phyloP scores from a whole-genome alignment of 2,113 vertebrate species.

The Petrocephalus zakoni region DNA sequence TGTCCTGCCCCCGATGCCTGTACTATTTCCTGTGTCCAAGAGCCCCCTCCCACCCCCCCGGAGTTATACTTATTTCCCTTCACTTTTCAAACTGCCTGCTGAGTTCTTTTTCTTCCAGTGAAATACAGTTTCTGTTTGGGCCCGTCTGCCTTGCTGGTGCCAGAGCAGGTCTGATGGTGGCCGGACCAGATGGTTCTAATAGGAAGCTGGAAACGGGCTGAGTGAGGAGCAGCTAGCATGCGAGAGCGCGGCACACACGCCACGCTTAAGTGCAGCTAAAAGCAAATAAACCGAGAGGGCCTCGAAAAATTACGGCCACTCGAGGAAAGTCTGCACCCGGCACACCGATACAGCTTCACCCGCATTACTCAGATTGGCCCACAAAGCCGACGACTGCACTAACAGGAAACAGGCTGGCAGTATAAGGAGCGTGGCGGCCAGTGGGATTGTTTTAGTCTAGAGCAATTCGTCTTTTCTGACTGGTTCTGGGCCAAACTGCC shows the following conservation, averaged over 20 bases:
- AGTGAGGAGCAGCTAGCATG: not conserved
- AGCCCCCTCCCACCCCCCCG: not conserved
- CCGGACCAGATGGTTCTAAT: not conserved
- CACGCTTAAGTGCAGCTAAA: not conserved
- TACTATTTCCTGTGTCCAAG: not conserved
- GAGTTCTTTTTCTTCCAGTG: not conserved
- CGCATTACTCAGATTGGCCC: not conserved
- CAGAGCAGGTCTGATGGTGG: not conserved
- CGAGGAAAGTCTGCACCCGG: not conserved
- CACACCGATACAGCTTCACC: not conserved
- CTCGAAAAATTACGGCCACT: not conserved
- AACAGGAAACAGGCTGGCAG: not conserved
- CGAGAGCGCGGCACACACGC: not conserved
- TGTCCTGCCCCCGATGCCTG: not conserved
- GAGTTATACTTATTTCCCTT: not conserved
- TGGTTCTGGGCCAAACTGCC: not conserved
- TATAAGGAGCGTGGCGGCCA: not conserved
- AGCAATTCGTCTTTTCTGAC: not conserved
- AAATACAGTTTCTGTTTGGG: not conserved
- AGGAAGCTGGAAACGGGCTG: not conserved
- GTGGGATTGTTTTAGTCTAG: not conserved
- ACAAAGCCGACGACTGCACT: not conserved
- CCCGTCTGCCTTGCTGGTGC: not conserved
- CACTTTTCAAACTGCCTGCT: not conserved
- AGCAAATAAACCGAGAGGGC: not conserved